Base-by-base conservation (phyloP, 2,888 invertebrate genomes). In the Rhagonycha fulva region DNA sequence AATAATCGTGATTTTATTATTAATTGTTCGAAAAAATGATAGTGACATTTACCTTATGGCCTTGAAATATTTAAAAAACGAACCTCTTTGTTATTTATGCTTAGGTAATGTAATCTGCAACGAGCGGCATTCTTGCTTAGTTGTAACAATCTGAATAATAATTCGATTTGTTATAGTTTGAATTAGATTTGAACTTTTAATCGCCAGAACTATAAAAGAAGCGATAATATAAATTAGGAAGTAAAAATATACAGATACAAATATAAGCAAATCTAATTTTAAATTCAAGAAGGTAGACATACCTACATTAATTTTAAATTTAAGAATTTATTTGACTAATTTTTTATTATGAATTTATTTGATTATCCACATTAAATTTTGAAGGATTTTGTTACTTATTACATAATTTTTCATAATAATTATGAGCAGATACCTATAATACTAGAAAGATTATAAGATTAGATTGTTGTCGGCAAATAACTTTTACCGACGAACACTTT, bases 1-100 rank as follows among this genome's bases (percentile, higher is more conserved):
- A 74, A 76, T 76, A 76, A 72, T 72, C 76, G 76, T 76, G 72
- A 72, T 72, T 76, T 76, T 76, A 72, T 76, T 76, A 76, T 76
- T 76, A 76, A 76, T 76, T 67, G 72, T 72, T 68, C 26, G 63
- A 72, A 74, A 70, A 76, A 76, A 72, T 67, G 69, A 76, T 76
- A 76, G 72, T 76, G 76, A 76, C 76, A 72, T 76, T 72, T 67
- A 63, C 72, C 72, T 76, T 76, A 47, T 72, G 72, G 70, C 76
- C 76, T 76, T 76, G 76, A 70, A 72, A 70, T 71, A 74, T 74
- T 74, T 74, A 74, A 74, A 66, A 74, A 74, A 74, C 74, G 74
- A 68, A 74, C 47, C 74, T 74, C 74, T 74, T 74, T 74, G 74
- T 74, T 74, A 74, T 70, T 74, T 74, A 74, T 69, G 74, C 74